These are phyloP conservation scores for Norana najaformis DNA, from an alignment of 2,888 invertebrate species.

Conservation along the genomic window DNA sequence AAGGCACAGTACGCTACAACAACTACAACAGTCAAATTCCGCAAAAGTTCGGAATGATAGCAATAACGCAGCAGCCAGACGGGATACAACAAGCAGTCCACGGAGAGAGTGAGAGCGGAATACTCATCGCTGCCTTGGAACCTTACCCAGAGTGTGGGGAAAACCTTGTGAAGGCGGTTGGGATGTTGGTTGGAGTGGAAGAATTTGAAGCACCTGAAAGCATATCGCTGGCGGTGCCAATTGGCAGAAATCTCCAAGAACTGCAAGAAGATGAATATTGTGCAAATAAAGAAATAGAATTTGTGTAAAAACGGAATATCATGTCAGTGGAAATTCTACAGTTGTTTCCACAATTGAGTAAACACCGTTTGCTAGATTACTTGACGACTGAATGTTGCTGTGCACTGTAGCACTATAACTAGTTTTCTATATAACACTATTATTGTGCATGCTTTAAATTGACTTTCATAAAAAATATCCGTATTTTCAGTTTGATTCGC, in stretches of 20 bases:
- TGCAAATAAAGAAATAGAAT: neutral
- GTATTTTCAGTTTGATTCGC: too few species aligned
- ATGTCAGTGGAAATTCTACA: neutral
- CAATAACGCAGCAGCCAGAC: neutral
- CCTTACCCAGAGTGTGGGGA: neutral
- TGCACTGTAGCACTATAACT: too few species aligned
- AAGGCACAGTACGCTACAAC: neutral
- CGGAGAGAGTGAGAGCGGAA: neutral
- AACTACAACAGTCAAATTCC: neutral
- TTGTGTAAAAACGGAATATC: neutral
- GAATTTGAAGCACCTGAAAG: neutral
- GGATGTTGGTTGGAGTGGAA: neutral
- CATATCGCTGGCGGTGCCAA: neutral
- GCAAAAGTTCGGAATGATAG: constrained; percentile 13
- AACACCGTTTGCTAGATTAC: too few species aligned
- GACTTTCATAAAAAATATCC: too few species aligned
- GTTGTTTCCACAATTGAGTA: neutral
- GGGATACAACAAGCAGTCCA: neutral
- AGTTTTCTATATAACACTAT: too few species aligned
- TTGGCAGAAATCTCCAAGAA: neutral
- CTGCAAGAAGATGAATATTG: neutral
- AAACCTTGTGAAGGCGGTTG: neutral
- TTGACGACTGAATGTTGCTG: too few species aligned
- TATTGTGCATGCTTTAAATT: too few species aligned
- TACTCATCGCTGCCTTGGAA: neutral